These are phyloP conservation scores for Volucella inanis DNA, from an alignment of 2,888 invertebrate species.

Conservation along the genomic window DNA sequence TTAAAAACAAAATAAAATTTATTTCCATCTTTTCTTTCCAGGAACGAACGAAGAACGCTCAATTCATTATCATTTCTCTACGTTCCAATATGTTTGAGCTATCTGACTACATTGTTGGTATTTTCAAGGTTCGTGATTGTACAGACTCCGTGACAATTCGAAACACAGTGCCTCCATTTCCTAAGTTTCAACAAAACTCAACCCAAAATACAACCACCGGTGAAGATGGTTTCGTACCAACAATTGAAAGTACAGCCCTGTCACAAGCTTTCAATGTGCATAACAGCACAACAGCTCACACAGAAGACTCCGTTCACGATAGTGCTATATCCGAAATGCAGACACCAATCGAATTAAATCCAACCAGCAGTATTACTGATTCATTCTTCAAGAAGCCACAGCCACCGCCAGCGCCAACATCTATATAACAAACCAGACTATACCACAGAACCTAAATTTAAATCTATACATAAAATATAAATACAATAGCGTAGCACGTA, in stretches of 20 bases:
- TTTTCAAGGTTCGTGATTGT: constrained; percentile 96
- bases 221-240: constrained; percentile 41
- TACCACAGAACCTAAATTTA: constrained; percentile 22
- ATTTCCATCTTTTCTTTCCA: constrained; percentile 79
- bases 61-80: constrained; percentile 98
- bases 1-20: background rate
- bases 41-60: constrained; percentile 98
- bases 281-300: constrained; percentile 2
- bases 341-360: constrained; percentile 26
- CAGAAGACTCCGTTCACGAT: background rate
- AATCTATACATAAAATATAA: constrained; percentile 36
- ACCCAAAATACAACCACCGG: constrained; percentile 16
- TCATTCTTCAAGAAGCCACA: constrained; percentile 77
- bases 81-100: constrained; percentile 99
- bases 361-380: constrained; percentile 76
- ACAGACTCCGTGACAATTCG: constrained; percentile 90
- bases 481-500: constrained; percentile 29
- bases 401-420: constrained; percentile 66
- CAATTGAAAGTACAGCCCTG: constrained; percentile 60
- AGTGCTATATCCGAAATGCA: constrained; percentile 14
- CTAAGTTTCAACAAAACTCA: background rate
- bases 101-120: constrained; percentile 95
- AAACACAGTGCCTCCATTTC: constrained; percentile 78
- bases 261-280: constrained; percentile 37
- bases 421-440: constrained; percentile 10